Conservation (phyloP, 2,888 invertebrate species). For the Drosophila conformis region DNA sequence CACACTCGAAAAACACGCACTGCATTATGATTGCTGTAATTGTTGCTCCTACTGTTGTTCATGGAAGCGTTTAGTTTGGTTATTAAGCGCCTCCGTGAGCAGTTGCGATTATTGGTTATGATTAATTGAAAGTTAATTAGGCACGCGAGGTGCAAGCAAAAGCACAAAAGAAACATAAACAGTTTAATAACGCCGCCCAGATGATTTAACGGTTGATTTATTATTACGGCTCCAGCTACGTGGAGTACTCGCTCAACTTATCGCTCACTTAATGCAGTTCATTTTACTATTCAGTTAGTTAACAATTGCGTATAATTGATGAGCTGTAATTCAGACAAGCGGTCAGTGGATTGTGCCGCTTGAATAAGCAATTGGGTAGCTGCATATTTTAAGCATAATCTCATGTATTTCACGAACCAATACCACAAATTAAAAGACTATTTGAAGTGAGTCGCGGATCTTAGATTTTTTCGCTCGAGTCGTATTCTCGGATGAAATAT, state of each 20-base stretch:
- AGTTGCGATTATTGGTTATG: constrained; percentile 55
- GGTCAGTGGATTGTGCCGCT: constrained; percentile 29
- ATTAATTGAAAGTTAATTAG: constrained; percentile 77
- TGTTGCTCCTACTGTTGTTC: constrained; percentile 33
- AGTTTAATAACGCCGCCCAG: constrained; percentile 33
- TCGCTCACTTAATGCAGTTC: constrained; percentile 15
- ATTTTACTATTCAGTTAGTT: constrained; percentile 33
- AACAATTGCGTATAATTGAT: constrained; percentile 46
- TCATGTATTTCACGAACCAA: neutral
- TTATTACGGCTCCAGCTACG: constrained; percentile 20
- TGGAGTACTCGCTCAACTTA: constrained; percentile 23
- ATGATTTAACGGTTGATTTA: constrained; percentile 56
- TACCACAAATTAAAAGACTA: neutral
- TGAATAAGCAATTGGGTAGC: constrained; percentile 20
- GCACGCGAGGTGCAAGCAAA: constrained; percentile 48
- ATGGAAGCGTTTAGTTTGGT: constrained; percentile 60
- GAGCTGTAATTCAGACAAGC: constrained; percentile 17
- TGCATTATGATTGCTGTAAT: constrained; percentile 55
- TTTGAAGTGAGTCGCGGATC: neutral
- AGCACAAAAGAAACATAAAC: constrained; percentile 23
- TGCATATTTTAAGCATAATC: neutral
- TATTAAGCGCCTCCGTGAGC: constrained; percentile 43
- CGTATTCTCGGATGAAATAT: neutral
- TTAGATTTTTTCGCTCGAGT: neutral
- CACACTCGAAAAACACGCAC: constrained; percentile 70